Evolutionary conservation across 2,888 invertebrate species (phyloP).

Genomic region (Idaea straminata): DNA sequence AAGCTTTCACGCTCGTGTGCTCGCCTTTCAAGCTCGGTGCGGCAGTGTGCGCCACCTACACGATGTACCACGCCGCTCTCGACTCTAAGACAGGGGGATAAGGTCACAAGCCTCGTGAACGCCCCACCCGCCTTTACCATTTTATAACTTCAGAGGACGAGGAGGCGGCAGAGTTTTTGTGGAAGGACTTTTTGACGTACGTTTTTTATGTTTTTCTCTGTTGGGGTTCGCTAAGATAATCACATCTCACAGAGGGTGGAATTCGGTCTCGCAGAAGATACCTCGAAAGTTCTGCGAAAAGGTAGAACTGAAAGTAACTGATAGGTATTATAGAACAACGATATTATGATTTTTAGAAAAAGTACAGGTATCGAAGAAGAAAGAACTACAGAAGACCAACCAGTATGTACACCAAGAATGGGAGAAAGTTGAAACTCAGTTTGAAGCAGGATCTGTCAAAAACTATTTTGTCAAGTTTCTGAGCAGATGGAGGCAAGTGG

Average conservation of each 20-base stretch:
- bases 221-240: slow-evolving; percentile 78
- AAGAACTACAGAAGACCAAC: background rate
- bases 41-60: slow-evolving; percentile 52
- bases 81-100: slow-evolving; percentile 60
- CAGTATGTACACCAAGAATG: slow-evolving; percentile 10
- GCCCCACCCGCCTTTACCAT: slow-evolving; percentile 62
- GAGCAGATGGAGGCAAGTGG: slow-evolving; percentile 56
- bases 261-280: slow-evolving; percentile 57
- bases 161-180: slow-evolving; percentile 74
- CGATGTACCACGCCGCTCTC: slow-evolving; percentile 43
- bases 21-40: slow-evolving; percentile 67
- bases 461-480: slow-evolving; percentile 63
- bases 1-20: slow-evolving; percentile 78
- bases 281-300: slow-evolving; percentile 35
- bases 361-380: background rate
- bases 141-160: slow-evolving; percentile 76
- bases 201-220: slow-evolving; percentile 79
- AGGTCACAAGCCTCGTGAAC: slow-evolving; percentile 52
- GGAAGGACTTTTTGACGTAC: slow-evolving; percentile 79
- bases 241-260: slow-evolving; percentile 68
- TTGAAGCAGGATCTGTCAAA: slow-evolving; percentile 40
- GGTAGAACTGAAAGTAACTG: slow-evolving; percentile 4
- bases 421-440: slow-evolving; percentile 30
- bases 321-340: background rate
- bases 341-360: slow-evolving; percentile 6